These are phyloP conservation scores for Xylophagus ater DNA, from an alignment of 2,888 invertebrate genomes.

Conservation along the genomic window DNA sequence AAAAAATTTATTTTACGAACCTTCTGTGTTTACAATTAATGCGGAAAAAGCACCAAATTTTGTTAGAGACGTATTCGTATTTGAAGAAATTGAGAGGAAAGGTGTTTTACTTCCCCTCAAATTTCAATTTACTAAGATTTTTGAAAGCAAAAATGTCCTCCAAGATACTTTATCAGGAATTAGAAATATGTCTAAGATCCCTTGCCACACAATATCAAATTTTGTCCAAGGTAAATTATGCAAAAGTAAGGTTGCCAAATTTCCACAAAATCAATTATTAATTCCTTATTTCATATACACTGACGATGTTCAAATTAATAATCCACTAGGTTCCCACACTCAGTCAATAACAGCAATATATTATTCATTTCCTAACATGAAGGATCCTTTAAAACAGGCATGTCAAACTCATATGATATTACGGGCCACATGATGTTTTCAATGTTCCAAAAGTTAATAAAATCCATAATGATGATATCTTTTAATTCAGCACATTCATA, in stretches of 20 bases:
- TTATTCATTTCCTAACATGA: background rate
- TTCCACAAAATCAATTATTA: background rate
- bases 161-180: background rate
- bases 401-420: too few relatives aligned
- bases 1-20: too few relatives aligned
- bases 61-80: too few relatives aligned
- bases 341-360: background rate
- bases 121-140: constrained; percentile 1
- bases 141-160: background rate
- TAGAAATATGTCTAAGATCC: background rate
- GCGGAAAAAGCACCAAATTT: too few relatives aligned
- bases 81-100: too few relatives aligned
- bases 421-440: too few relatives aligned
- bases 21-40: too few relatives aligned
- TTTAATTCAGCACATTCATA: too few relatives aligned
- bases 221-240: background rate
- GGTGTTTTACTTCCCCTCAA: background rate
- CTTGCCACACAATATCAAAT: background rate
- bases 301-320: constrained; percentile 1
- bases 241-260: background rate
- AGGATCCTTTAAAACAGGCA: background rate
- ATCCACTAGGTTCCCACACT: background rate
- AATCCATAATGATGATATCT: too few relatives aligned
- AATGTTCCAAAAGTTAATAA: too few relatives aligned
- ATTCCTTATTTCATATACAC: constrained; percentile 2